These are phyloP conservation scores for Mythimna ferrago DNA, from an alignment of 2,888 invertebrate species.

Conservation along the genomic window DNA sequence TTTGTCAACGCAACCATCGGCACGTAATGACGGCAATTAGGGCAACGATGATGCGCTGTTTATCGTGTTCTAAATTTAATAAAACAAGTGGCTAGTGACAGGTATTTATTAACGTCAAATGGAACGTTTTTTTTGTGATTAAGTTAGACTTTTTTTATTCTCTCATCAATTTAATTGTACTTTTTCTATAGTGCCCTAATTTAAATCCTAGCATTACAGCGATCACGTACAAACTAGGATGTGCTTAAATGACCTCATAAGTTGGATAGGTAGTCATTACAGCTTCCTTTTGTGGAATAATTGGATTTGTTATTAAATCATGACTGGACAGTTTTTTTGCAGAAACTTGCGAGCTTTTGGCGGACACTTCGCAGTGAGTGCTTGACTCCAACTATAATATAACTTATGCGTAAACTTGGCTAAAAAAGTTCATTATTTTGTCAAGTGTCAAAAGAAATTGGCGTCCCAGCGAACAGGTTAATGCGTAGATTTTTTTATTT, in stretches of 20 bases:
- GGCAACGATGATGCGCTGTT: conserved; percentile 55
- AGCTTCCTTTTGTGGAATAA: conserved; percentile 69
- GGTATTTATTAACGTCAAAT: conserved; percentile 34
- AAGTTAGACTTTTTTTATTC: neutral
- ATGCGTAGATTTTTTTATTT: neutral
- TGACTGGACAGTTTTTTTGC: conserved; percentile 64
- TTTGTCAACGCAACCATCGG: conserved; percentile 64
- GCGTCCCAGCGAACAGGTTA: conserved; percentile 8
- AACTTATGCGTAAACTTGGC: conserved; percentile 20
- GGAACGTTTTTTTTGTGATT: conserved; percentile 1
- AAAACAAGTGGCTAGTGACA: conserved; percentile 54
- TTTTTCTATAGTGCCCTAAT: conserved; percentile 45
- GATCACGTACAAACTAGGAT: conserved; percentile 70
- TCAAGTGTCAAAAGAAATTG: conserved; percentile 34
- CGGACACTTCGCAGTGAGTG: conserved; percentile 35
- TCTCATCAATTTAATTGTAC: conserved; percentile 1
- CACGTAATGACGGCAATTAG: conserved; percentile 70
- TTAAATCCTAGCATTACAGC: conserved; percentile 50
- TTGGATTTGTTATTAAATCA: conserved; percentile 70
- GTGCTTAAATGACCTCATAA: conserved; percentile 65
- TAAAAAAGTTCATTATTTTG: conserved; percentile 30
- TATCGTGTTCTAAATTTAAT: conserved; percentile 68
- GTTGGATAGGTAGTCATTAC: conserved; percentile 67
- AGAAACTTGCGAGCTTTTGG: conserved; percentile 48
- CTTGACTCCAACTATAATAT: conserved; percentile 41